Conservation (phyloP, 2,888 invertebrate genomes). For the Listrodromus nycthemerus region DNA sequence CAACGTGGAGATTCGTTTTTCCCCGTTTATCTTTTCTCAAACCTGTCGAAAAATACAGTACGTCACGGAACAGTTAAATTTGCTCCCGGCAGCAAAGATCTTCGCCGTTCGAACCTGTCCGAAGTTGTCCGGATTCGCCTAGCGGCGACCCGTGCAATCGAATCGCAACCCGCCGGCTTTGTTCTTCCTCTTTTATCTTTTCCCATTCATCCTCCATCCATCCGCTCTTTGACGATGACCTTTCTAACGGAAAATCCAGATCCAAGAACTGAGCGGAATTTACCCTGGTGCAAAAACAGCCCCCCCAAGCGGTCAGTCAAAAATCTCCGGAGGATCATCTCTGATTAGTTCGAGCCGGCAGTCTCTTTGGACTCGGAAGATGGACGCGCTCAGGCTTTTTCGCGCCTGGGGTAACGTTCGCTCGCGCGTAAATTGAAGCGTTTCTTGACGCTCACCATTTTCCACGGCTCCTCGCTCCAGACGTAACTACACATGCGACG, state of each 20-base stretch:
- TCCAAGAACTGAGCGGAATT: conserved; percentile 48
- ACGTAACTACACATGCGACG: conserved; percentile 40
- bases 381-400: too few relatives aligned
- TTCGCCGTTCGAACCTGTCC: neutral
- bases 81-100: neutral
- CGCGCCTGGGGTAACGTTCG: conserved; percentile 3
- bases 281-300: conserved; percentile 44
- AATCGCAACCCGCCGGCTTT: neutral
- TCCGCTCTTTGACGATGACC: neutral
- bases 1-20: too few relatives aligned
- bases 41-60: too few relatives aligned
- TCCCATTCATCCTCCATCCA: conserved; percentile 6
- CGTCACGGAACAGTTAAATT: too few relatives aligned
- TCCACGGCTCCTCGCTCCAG: neutral
- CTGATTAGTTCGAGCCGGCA: neutral
- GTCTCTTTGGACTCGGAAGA: neutral
- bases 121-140: neutral
- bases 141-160: too few relatives aligned
- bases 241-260: conserved; percentile 42
- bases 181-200: conserved; percentile 9
- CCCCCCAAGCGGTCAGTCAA: neutral
- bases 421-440: neutral
- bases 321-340: neutral
- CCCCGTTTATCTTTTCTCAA: too few relatives aligned
- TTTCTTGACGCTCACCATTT: neutral